Percentiles rank a stretch among this genome's conserved stretches.
Evolutionary conservation across 2,113 vertebrate species (phyloP).

Genomic region (Nycticryphes semicollaris): DNA sequence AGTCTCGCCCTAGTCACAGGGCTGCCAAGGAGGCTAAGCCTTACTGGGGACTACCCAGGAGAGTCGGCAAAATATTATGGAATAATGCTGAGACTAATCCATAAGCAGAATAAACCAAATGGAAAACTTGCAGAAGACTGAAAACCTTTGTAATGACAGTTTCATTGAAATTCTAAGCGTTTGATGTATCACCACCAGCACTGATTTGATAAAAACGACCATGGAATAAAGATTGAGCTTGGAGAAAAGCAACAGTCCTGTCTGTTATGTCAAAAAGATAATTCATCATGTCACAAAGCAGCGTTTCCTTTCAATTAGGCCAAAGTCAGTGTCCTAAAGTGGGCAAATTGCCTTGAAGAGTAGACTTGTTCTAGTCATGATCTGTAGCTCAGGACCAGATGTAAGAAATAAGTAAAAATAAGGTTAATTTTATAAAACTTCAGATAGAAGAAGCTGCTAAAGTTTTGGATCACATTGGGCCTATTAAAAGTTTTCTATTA

Average conservation of each 20-base stretch:
- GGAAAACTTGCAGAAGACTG: not conserved
- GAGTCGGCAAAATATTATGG: not conserved
- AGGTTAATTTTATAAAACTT: not conserved
- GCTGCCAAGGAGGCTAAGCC: not conserved
- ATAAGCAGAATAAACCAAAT: not conserved
- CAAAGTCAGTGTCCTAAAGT: not conserved
- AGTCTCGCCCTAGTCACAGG: rapidly evolving
- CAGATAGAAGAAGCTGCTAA: not conserved
- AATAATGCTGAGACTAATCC: not conserved
- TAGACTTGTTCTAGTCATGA: not conserved
- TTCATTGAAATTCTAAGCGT: not conserved
- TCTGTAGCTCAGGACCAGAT: not conserved
- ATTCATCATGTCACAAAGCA: not conserved
- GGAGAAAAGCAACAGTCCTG: not conserved
- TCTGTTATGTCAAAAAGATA: not conserved
- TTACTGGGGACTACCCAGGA: not conserved
- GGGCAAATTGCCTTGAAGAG: not conserved
- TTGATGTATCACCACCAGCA: not conserved
- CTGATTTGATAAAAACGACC: not conserved
- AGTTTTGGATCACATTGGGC: not conserved
- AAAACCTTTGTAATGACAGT: not conserved
- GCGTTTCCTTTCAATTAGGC: not conserved
- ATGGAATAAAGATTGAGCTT: constrained; percentile 3
- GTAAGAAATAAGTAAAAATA: not conserved
- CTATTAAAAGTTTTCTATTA: not conserved